Evolutionary conservation across 92 coral and sea anemone species (phyloP), one percentile per base, ranked within the genome.

Genomic region (Palythoa caribaeorum): DNA sequence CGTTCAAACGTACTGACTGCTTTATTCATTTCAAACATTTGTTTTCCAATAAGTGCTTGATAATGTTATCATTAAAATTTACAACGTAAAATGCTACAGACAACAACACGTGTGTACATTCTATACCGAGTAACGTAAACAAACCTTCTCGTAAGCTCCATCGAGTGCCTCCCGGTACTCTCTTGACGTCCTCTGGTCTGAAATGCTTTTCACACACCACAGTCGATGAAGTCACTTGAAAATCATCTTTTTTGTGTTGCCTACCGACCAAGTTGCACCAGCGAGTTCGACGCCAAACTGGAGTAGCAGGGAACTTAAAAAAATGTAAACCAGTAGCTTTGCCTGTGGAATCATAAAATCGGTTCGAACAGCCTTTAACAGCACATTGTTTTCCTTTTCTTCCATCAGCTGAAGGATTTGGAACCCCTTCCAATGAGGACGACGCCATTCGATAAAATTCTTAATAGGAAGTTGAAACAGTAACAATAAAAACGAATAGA

Each of bases 191-290:
- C 60, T 54, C 60, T 54, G 60, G 60, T 54, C 60, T 54, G 60
- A 54, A 54, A 54, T 54, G 60, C 60, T 54, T 54, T 54, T 51
- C 80, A 35, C 80, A 76, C 16, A 76, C 65, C 28, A 76, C 80
- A 3, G 80, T 76, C 16, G 53, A 35, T 5, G 28, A 7, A 21
- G 80, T 76, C 3, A 76, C 65, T 76, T 76, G 16, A 52, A 76
- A 76, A 47, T 38, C 65, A 76, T 76, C 80, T 52, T 54, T 2
- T 20, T 52, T 52, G 13, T 28, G 83, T 12, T 55, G 83, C 50
- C 83, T 77, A n/a, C 83, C 69, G 21, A 77, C 48, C 47, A 51
- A 55, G 66, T 77, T 77, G 10, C 81, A 77, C 81, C 81, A 77
- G 65, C 81, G 68, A 6, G 79, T 75, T 17, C 62, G 60, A 2